Conservation (phyloP, 2,888 invertebrate genomes). For the Mythimna impura region DNA sequence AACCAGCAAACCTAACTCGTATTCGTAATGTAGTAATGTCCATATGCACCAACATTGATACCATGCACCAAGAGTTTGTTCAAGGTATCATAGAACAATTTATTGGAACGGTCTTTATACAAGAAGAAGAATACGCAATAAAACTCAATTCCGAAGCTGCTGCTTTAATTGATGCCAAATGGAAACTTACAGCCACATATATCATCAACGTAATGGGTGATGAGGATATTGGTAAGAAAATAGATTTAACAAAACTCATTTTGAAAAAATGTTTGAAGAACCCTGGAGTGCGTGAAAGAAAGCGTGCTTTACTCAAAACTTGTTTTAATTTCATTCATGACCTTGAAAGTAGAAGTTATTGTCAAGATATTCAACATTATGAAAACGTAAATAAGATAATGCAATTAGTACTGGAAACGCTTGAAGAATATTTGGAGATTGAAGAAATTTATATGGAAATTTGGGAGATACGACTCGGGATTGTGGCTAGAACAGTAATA, state of each 20-base stretch:
- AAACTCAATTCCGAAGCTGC: conserved; percentile 29
- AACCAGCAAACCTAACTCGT: conserved; percentile 62
- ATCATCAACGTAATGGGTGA: conserved; percentile 55
- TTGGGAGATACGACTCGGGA: conserved; percentile 68
- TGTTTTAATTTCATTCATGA: conserved; percentile 57
- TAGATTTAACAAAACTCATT: conserved; percentile 59
- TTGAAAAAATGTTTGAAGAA: conserved; percentile 53
- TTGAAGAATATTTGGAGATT: conserved; percentile 52
- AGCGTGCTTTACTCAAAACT: conserved; percentile 50
- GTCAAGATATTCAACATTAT: conserved; percentile 5
- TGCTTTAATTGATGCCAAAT: conserved; percentile 64
- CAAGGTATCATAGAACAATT: conserved; percentile 69
- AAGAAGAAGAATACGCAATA: conserved; percentile 33
- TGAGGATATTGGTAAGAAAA: conserved; percentile 50
- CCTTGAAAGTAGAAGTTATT: conserved; percentile 47
- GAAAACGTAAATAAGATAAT: conserved; percentile 60
- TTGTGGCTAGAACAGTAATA: conserved; percentile 58
- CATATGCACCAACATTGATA: conserved; percentile 62
- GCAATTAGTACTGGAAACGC: conserved; percentile 57
- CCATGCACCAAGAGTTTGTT: conserved; percentile 67
- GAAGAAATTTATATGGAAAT: conserved; percentile 65
- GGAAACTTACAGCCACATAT: conserved; percentile 65
- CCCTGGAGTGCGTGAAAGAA: conserved; percentile 18
- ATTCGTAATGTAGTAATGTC: conserved; percentile 61
- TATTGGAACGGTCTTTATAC: conserved; percentile 61